Evolutionary conservation across 2,797 vertebrate species (phyloP), one percentile per base, ranked within the genome.

Genomic region (Tadarida brasiliensis): DNA sequence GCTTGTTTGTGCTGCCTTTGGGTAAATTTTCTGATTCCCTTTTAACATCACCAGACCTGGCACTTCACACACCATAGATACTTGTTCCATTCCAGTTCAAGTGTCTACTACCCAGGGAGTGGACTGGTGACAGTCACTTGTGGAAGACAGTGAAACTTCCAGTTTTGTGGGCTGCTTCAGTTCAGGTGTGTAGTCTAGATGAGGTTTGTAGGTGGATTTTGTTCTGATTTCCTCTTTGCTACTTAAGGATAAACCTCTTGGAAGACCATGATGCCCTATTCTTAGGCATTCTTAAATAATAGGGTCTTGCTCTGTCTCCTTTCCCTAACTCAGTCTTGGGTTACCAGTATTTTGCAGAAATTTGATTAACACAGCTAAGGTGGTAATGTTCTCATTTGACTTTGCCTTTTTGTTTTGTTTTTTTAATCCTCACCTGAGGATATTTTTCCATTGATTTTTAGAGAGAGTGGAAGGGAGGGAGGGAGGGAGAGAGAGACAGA

Each of bases 351-450:
- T 95, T 97, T 91, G 49, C 15, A 47, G 63, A 88, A 30, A 90
- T 20, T 87, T 90, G 71, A 71, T 90, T 90, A 82, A 51, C 17
- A 56, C 30, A 90, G 63, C 47, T 78, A 82, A 90, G 35, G 74
- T 93, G 78, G n/a, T 86, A 82, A 33, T 87, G 49, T 90, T 84
- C 19, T 96, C 87, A 81, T 91, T 95, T 95, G 68, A 91, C 28
- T 94, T 47, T 94, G 61, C 20, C 61, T 91, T 96, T 88, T 68
- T 74, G 17, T 44, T 44, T 44, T 44, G 39, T 44, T 44, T 44
- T 44, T 4, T 44, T 44, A 44, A 44, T 44, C 39, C 39, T 44
- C 39, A 44, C 39, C 39, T 44, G 39, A 44, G 39, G 39, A 3
- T 44, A 44, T 44, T 44, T 44, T 44, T 7, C 39, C 39, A 44